phyloP scores from a whole-genome alignment of 2,888 invertebrate species.

The Morpho helenor region DNA sequence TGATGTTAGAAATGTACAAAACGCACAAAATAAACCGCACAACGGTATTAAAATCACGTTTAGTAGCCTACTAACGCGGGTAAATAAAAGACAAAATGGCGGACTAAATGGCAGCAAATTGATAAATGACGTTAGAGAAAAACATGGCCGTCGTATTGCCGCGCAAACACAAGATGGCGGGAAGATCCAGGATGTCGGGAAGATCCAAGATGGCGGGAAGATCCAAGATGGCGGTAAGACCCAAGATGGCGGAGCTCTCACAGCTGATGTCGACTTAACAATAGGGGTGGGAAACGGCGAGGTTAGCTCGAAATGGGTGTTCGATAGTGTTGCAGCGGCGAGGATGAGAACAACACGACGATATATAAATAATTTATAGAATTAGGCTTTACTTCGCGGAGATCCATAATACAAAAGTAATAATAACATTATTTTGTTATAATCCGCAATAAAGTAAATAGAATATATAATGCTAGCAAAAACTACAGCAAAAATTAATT shows the following conservation, averaged over 20 bases:
- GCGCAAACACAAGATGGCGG: slow-evolving; percentile 25
- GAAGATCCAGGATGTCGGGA: slow-evolving; percentile 28
- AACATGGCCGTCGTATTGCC: slow-evolving; percentile 22
- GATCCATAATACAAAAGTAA: too few relatives aligned
- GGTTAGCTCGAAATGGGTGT: slow-evolving; percentile 61
- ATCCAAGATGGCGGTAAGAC: too few relatives aligned
- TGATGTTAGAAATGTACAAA: neutral
- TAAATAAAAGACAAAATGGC: slow-evolving; percentile 23
- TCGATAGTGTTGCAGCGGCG: slow-evolving; percentile 57
- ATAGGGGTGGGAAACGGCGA: slow-evolving; percentile 44
- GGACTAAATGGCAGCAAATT: slow-evolving; percentile 26
- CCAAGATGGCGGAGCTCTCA: slow-evolving; percentile 27
- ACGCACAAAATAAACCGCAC: slow-evolving; percentile 13
- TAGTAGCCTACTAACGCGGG: neutral
- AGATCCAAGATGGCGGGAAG: slow-evolving; percentile 28
- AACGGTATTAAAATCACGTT: slow-evolving; percentile 23
- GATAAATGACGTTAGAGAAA: slow-evolving; percentile 13
- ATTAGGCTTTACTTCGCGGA: too few relatives aligned
- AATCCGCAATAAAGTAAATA: too few relatives aligned
- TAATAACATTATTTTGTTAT: too few relatives aligned
- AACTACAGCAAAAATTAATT: too few relatives aligned
- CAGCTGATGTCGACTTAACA: slow-evolving; percentile 39
- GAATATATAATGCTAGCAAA: too few relatives aligned
- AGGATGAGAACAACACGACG: slow-evolving; percentile 53
- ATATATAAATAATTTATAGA: slow-evolving; percentile 35